These are phyloP conservation scores for Anguilla marmorata DNA, from an alignment of 2,797 vertebrate species.

Conservation along the genomic window DNA sequence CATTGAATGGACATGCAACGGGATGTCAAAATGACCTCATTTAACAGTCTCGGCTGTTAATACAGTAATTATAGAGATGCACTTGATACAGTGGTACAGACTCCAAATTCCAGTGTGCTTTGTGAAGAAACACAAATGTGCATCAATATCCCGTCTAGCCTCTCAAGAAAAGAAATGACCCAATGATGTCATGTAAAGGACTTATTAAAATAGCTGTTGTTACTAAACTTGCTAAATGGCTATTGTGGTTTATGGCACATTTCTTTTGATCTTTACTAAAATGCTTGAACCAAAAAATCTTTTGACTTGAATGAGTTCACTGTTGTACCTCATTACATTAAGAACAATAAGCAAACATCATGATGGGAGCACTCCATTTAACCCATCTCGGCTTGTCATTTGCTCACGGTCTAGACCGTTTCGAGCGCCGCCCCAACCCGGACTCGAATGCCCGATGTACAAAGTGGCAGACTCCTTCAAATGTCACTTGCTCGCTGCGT, in stretches of 20 bases:
- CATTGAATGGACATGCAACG: background rate
- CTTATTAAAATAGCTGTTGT: too few relatives aligned
- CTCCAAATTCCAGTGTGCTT: background rate
- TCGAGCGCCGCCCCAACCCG: background rate
- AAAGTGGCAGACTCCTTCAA: slow-evolving; percentile 6
- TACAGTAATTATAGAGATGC: background rate
- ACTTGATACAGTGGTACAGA: background rate
- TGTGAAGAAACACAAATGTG: background rate
- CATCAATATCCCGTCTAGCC: background rate
- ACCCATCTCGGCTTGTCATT: background rate
- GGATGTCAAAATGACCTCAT: background rate
- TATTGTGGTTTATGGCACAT: background rate
- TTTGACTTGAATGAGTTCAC: background rate
- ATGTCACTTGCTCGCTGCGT: background rate
- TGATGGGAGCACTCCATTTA: background rate
- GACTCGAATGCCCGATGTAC: background rate
- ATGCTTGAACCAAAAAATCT: background rate
- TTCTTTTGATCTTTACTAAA: background rate
- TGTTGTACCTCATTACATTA: background rate
- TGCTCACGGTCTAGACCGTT: background rate
- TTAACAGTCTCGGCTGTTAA: background rate
- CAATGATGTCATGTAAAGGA: background rate
- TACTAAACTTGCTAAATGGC: background rate
- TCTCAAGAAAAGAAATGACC: background rate
- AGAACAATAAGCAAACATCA: background rate